Base-by-base conservation (phyloP, 2,888 invertebrate genomes). In the Nematopogon swammerdamellus region DNA sequence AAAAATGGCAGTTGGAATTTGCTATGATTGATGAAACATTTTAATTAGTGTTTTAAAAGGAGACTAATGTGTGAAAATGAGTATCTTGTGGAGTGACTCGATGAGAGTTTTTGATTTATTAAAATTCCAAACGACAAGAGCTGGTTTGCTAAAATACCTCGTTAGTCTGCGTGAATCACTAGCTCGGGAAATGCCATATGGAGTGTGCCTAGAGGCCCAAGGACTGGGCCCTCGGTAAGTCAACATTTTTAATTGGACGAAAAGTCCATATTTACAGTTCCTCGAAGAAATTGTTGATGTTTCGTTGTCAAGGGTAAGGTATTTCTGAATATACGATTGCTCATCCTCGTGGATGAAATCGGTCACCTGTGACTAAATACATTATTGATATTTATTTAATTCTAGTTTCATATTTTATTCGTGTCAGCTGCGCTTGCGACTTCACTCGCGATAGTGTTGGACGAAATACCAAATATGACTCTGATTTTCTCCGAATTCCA, bases 21-120 rank as follows among this genome's bases (percentile, higher is more conserved):
- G 58, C 61, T 58, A 68, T 72, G 70, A 71, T 68, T 70, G 67
- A 58, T 59, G 52, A 68, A 70, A 66, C 63, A 75, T 75, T 75
- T 76, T 76, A 75, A 76, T 68, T 72, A 73, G 67, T 65, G 68
- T 72, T 67, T 63, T 52, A 55, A 62, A 63, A 60, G 2, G 6
- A 14, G 64, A 63, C 56, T 64, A 65, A 70, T 64, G 67, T 68
- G 69, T 64, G 63, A 65, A 63, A 61, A 25, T 10, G 11, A 36
- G 36, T 36, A 8, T 36, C 11, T 36, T 8, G 8, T 36, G 25
- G 4, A 25, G 36, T 8, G 36, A 36, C 8, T 36, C n/a, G 36
- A 14, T 8, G 3, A 14, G 11, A 14, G 11, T 14, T 36, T 6
- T 14, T 14, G 36, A 36, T 36, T 36, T 36, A 36, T 36, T 36